These are phyloP conservation scores for Hemaris fuciformis DNA, from an alignment of 2,888 invertebrate species.

Conservation along the genomic window DNA sequence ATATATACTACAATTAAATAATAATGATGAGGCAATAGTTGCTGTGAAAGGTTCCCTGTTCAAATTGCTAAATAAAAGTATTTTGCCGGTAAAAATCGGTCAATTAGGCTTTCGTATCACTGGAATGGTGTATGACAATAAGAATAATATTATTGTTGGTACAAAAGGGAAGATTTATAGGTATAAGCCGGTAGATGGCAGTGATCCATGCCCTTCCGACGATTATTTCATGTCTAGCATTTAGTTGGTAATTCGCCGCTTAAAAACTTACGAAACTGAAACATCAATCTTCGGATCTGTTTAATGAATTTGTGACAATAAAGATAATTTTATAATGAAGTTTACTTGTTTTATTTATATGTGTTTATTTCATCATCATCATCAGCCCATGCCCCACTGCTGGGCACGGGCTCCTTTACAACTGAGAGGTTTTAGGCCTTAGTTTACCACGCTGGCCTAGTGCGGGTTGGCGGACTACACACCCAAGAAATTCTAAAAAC, in stretches of 20 bases:
- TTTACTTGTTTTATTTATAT: background rate
- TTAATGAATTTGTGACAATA: background rate
- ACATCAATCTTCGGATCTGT: no score
- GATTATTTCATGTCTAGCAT: slow-evolving; percentile 73
- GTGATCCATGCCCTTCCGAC: slow-evolving; percentile 67
- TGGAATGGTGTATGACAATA: slow-evolving; percentile 62
- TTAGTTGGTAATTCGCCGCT: no score
- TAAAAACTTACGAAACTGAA: no score
- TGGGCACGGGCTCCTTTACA: no score
- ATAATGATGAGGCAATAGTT: slow-evolving; percentile 65
- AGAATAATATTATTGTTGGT: slow-evolving; percentile 67
- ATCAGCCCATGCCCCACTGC: no score
- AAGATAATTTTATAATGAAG: background rate
- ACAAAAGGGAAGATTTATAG: slow-evolving; percentile 74
- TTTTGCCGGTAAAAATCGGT: slow-evolving; percentile 65
- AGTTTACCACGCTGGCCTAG: no score
- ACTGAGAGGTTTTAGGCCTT: no score
- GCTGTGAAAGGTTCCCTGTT: slow-evolving; percentile 70
- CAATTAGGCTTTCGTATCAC: slow-evolving; percentile 71
- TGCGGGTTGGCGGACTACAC: no score
- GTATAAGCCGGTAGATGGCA: slow-evolving; percentile 61
- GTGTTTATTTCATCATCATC: background rate
- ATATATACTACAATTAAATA: slow-evolving; percentile 62
- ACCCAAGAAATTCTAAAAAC: no score
- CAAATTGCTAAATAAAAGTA: slow-evolving; percentile 53